Base-by-base conservation (phyloP, 1,140 invertebrate species). In the Drosophila cardini region DNA sequence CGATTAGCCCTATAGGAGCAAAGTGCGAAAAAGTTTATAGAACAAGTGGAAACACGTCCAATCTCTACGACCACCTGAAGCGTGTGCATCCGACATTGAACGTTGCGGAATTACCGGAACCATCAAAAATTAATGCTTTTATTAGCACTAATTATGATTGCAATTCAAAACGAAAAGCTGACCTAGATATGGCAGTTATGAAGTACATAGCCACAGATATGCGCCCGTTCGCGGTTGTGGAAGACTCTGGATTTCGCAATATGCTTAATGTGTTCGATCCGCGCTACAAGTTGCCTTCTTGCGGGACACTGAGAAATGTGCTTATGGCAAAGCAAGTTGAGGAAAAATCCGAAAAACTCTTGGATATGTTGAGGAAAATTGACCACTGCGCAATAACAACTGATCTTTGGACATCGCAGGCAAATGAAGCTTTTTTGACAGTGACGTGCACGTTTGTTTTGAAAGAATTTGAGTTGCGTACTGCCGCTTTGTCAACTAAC, bases 401-500 rank as follows among this genome's bases (percentile, higher is more conserved):
- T 0, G 50, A 73, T 48, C 13, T 38, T n/a, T 75, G 65, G 64
- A 68, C 64, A 21, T 74, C 64, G 8, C 10, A 26, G 6, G 64
- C 64, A 5, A 74, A 62, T 30, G 48, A 58, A 13, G 13, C 16
- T 1, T 72, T 52, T 34, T 34, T 72, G 6, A 72, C 69, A n/a
- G 69, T 72, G 6, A 72, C 69, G 18, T 65, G 69, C 43, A 10
- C 18, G 2, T 65, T 72, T 18, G 13, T 72, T 8, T 26, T 5
- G 5, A 26, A 61, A 1, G 46, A 73, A 11, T 68, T 68, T 56
- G 9, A 32, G 38, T 32, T 74, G 42, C 21, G 15, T 38, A 46
- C 56, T 30, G 57, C 52, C 8, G 65, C 69, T 26, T 60, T 69
- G 34, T 40, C 57, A 11, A 74, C 65, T n/a, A 62, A 74, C 6